Base-by-base conservation (phyloP, 2,797 vertebrate species). In the Coendou prehensilis region DNA sequence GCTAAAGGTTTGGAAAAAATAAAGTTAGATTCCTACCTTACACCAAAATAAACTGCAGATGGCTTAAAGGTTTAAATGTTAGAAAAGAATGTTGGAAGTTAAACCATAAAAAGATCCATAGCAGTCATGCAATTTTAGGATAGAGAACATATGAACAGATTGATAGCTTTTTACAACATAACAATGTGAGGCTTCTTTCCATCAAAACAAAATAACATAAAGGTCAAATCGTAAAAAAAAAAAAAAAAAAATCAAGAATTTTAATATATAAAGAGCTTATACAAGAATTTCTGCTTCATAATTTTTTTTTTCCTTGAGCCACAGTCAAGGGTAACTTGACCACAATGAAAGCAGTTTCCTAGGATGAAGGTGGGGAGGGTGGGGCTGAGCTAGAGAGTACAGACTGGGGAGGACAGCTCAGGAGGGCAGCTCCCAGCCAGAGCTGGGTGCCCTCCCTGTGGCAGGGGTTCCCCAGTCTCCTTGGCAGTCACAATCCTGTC, bases 1-100 rank as follows among this genome's bases (percentile, higher is more conserved):
- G 96, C 94, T 95, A 93, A 96, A 81, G 47, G 85, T 88, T 96
- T 71, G 96, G 96, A 96, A 97, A 96, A 95, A 94, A 91, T 86
- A 90, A 95, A 94, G 78, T 94, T 94, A 96, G 89, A 97, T 88
- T 96, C 52, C 91, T 93, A 93, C 93, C 89, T 96, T 94, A 91
- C 30, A 96, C 83, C 91, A 73, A 93, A 96, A 96, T 85, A 97
- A 96, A 96, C 81, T 20, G 45, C 94, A 94, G 93, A 92, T 75
- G 87, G 71, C 87, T 93, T 96, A 76, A 93, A 89, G 75, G 81
- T 94, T 91, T 97, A 93, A 79, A 76, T 67, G 45, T 94, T 93
- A 52, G 79, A 10, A 13, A 57, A 54, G 37, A 76, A 83, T 37
- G 4, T 89, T 54, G 80, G 87, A 92, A 85, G 64, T n/a, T 69